These are phyloP conservation scores for Helicoverpa armigera DNA, from an alignment of 1,140 invertebrate genomes.

Conservation along the genomic window DNA sequence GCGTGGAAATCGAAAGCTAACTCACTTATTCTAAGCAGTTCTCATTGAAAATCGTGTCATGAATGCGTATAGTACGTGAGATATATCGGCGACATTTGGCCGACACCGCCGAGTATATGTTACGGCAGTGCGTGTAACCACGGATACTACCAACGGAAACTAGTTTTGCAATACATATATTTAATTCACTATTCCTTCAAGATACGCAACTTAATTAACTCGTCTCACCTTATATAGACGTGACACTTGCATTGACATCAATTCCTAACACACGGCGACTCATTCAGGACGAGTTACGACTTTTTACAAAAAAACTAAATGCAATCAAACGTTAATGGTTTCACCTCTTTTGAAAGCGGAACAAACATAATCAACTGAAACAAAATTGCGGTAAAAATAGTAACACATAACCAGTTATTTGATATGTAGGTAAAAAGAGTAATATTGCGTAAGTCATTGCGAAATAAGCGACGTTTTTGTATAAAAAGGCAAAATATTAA, in stretches of 20 bases:
- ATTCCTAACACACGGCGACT: not conserved
- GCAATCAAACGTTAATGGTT: conserved; percentile 8
- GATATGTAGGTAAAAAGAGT: conserved; percentile 9
- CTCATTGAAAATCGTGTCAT: conserved; percentile 25
- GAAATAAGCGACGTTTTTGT: conserved; percentile 19
- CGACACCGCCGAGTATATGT: conserved; percentile 10
- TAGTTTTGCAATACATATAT: conserved; percentile 39
- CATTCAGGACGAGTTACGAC: conserved; percentile 13
- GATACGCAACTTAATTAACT: conserved; percentile 31
- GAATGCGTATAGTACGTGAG: not conserved
- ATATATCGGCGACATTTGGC: conserved; percentile 1
- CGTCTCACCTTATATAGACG: conserved; percentile 7
- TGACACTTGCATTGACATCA: conserved; percentile 41
- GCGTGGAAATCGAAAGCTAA: conserved; percentile 23
- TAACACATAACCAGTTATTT: conserved; percentile 27
- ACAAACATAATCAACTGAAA: conserved; percentile 30
- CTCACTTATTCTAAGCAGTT: not conserved
- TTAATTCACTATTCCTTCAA: conserved; percentile 29
- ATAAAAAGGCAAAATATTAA: conserved; percentile 20
- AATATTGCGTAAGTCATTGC: conserved; percentile 20
- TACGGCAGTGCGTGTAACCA: conserved; percentile 23
- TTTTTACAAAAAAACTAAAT: conserved; percentile 6
- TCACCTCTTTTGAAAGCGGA: conserved; percentile 31
- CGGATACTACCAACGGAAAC: conserved; percentile 36
- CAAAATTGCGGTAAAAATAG: conserved; percentile 28